These are phyloP conservation scores for Scomber japonicus DNA, from an alignment of 2,113 vertebrate species.

Conservation along the genomic window DNA sequence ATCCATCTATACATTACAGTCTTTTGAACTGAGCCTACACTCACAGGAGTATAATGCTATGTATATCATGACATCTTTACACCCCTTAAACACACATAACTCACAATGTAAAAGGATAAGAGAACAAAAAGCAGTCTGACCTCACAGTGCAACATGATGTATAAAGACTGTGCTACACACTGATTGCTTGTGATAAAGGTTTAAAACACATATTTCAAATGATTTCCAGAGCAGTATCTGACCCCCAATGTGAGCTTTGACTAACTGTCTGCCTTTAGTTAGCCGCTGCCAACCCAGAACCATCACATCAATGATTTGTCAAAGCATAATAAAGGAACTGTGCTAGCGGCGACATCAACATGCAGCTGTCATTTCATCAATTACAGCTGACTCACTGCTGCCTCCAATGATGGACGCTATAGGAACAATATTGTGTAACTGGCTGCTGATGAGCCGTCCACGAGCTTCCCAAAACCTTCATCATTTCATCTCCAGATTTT, in stretches of 20 bases:
- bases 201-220: neutral
- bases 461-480: neutral
- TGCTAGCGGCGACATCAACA: neutral
- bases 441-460: neutral
- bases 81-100: accelerated
- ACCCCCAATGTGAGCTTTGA: neutral
- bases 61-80: conserved; percentile 22
- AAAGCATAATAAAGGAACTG: neutral
- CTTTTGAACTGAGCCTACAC: conserved; percentile 36
- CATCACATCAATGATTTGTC: conserved; percentile 3
- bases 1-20: conserved; percentile 58
- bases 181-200: too few species aligned
- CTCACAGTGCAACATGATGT: neutral
- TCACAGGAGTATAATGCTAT: conserved; percentile 14
- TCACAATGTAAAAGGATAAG: neutral
- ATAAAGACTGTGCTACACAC: neutral
- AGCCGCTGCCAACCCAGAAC: neutral
- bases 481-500: neutral
- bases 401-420: neutral
- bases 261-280: neutral
- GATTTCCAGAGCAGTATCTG: neutral
- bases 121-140: neutral
- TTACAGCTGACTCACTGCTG: neutral
- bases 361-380: conserved; percentile 18
- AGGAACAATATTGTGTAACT: neutral